Base-by-base conservation (phyloP, 2,113 vertebrate genomes). In the Danionella cerebrum region DNA sequence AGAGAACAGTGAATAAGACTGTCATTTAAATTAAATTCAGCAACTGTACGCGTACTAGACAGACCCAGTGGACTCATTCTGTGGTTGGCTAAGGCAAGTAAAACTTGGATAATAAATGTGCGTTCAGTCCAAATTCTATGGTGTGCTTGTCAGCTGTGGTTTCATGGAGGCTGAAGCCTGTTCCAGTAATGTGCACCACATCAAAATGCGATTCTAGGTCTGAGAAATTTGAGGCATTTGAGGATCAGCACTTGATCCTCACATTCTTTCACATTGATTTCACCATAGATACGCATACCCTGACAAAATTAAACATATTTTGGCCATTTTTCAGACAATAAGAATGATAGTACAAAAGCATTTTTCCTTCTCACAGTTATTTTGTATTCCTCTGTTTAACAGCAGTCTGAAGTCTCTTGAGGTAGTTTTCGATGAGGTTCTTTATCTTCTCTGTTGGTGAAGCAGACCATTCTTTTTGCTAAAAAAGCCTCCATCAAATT, bases 61-160 rank as follows among this genome's bases (percentile, higher is more conserved):
- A 29, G 13, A 38, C 33, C 7, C 29, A 19, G 18, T 7, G 6
- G 22, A 68, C 24, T 31, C 38, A 54, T 62, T 63, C 33, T 57
- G 16, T 42, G 41, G 41, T 57, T n/a, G 33, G 14, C 59, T 71
- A 52, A 50, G 50, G 57, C 68, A 65, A 65, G 66, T 18, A 45
- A 22, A 5, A 70, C 16, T 57, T 38, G 62, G 21, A 58, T 72
- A 31, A 58, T 69, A 78, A 55, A 50, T 79, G 67, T 68, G 65
- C 70, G 58, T 75, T 63, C 39, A 67, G 60, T 64, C 8, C 60
- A 50, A 25, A 10, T 25, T 14, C 52, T 57, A 67, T 58, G 75
- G 67, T 73, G 52, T 16, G 66, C 69, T 19, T 75, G 70, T 82
- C 73, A 65, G 67, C 72, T 76, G 72, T 18, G 71, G 75, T 65